Base-by-base conservation (phyloP, 2,888 invertebrate genomes). In the Phorcus lineatus region DNA sequence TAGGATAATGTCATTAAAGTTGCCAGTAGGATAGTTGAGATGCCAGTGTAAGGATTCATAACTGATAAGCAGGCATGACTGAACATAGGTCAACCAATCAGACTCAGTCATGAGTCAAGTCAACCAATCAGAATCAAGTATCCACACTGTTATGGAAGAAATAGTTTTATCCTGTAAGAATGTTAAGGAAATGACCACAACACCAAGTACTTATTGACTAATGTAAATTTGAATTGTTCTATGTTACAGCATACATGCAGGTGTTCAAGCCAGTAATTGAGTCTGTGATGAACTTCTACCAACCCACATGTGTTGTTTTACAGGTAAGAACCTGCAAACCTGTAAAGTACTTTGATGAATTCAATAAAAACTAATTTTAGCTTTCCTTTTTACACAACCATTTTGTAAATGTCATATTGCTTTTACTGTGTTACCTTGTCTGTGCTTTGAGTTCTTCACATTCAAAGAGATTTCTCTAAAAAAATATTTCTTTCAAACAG, bases 251-350 rank as follows among this genome's bases (percentile, higher is more conserved):
- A 75, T 94, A 94, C 88, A 88, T 91, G 85, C 88, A 89, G 78
- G 88, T 98, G 2, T 99, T 99, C 92, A 98, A 98, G 91, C 98
- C 99, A 0, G 96, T 98, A 0, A 97, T 99, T 86, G 93, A 93
- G 81, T 91, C 93, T 85, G 99, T 99, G 0, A 98, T 99, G 96
- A 97, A 99, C 90, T 98, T 96, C 93, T 99, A 97, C 93, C 96
- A 97, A 77, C 99, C 99, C 0, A 97, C 98, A 0, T 98, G 97
- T 0, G 98, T 99, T 88, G 99, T 99, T 0, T 94, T 99, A 17
- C 94, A 94, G 90, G 93, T 93, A 86, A 82, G 80, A 40, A 22
- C 4, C 19, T 24, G n/a, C 9, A 16, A 31, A n/a, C n/a, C n/a
- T n/a, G n/a, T n/a, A n/a, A 17, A 24, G 9, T 31, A 1, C 7